Evolutionary conservation across 2,888 invertebrate species (phyloP).

Genomic region (Nematopogon swammerdamellus): DNA sequence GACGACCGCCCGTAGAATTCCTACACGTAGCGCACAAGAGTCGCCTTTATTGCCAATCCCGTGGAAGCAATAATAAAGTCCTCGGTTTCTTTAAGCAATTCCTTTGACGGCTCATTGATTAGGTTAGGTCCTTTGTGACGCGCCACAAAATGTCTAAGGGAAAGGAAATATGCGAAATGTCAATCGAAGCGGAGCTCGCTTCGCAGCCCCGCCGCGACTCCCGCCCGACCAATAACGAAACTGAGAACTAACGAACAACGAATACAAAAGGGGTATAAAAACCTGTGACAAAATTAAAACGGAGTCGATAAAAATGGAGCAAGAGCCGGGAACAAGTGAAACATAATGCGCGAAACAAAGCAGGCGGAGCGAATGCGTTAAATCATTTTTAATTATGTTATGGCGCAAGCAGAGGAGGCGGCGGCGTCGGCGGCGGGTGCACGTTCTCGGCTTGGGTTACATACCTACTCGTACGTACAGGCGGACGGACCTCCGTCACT

Average conservation of each 20-base stretch:
- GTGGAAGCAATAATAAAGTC: background rate
- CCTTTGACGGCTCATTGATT: background rate
- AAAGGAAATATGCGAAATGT: background rate
- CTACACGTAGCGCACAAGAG: background rate
- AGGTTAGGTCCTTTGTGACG: background rate
- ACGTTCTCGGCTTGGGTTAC: slow-evolving; percentile 9
- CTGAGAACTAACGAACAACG: slow-evolving; percentile 51
- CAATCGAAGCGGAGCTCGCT: background rate
- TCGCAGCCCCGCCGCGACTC: slow-evolving; percentile 48
- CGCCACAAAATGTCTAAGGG: background rate
- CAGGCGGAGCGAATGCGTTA: slow-evolving; percentile 57
- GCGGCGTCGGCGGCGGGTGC: slow-evolving; percentile 22
- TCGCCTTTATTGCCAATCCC: background rate
- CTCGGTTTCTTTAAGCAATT: background rate
- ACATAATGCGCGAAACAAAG: slow-evolving; percentile 58
- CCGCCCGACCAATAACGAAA: slow-evolving; percentile 49
- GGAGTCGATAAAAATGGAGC: slow-evolving; percentile 45
- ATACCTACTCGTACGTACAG: slow-evolving; percentile 21
- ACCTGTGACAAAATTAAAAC: slow-evolving; percentile 54
- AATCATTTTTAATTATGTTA: slow-evolving; percentile 59
- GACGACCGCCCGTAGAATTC: background rate
- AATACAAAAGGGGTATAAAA: slow-evolving; percentile 55
- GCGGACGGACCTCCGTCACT: slow-evolving; percentile 18
- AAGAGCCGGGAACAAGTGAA: slow-evolving; percentile 52
- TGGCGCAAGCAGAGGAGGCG: slow-evolving; percentile 30